Evolutionary conservation across 1,140 invertebrate genomes (phyloP).

Genomic region (Batillaria attramentaria): DNA sequence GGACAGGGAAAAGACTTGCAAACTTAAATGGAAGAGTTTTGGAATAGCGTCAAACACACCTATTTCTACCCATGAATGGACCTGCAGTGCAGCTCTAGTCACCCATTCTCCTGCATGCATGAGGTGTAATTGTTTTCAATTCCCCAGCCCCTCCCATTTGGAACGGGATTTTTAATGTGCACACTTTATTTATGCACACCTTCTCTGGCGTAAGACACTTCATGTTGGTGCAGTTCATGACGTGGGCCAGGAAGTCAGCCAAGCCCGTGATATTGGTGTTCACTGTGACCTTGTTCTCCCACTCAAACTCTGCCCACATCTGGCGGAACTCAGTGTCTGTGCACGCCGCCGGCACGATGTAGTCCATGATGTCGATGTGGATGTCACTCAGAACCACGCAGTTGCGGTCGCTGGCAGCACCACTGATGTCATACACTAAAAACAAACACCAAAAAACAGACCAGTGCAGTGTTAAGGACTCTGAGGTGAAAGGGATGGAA

Average conservation of each 20-base stretch:
- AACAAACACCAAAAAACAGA: conserved; percentile 12
- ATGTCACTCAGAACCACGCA: conserved; percentile 99
- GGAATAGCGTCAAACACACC: no score
- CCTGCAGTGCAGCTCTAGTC: no score
- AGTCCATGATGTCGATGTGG: conserved; percentile 99
- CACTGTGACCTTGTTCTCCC: conserved; percentile 99
- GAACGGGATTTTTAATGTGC: background rate
- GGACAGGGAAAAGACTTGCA: no score
- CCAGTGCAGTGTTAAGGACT: no score
- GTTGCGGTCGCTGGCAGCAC: conserved; percentile 93
- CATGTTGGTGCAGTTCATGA: conserved; percentile 98
- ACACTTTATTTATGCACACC: conserved; percentile 43
- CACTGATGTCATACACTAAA: conserved; percentile 94
- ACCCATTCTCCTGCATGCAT: no score
- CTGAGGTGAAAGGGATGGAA: no score
- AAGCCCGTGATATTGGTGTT: conserved; percentile 95
- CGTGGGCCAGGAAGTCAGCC: conserved; percentile 92
- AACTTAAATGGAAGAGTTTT: no score
- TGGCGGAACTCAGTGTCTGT: conserved; percentile 96
- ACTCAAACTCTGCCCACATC: conserved; percentile 99
- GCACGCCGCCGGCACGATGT: conserved; percentile 97
- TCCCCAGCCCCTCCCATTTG: background rate
- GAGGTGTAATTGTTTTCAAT: background rate
- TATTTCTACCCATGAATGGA: no score
- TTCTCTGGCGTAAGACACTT: conserved; percentile 92